Conservation (phyloP, 2,797 vertebrate species). For the Dicrostonyx torquatus region DNA sequence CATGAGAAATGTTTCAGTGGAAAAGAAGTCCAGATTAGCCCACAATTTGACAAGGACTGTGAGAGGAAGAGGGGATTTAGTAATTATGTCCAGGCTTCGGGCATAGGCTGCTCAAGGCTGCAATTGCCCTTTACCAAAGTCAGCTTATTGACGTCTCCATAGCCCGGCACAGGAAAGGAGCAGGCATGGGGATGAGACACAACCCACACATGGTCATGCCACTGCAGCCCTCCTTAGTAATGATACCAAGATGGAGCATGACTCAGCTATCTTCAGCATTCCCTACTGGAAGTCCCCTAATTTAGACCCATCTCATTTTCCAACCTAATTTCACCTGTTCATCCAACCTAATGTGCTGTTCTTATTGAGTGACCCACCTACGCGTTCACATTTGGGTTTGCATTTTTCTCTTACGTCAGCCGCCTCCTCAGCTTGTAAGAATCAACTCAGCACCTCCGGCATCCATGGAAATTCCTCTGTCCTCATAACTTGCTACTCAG, state of each 20-base stretch:
- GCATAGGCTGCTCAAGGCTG: background rate
- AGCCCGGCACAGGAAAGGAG: background rate
- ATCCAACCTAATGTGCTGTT: background rate
- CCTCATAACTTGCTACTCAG: background rate
- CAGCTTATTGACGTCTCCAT: background rate
- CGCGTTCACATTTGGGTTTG: background rate
- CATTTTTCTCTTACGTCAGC: background rate
- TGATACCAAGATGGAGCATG: background rate
- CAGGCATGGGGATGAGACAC: background rate
- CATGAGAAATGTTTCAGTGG: background rate
- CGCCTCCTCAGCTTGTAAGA: background rate
- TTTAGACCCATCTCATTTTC: background rate
- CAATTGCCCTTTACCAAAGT: background rate
- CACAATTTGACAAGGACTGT: background rate
- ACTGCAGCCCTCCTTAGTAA: background rate
- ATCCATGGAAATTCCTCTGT: background rate
- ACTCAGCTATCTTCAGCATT: background rate
- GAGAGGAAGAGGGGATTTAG: background rate
- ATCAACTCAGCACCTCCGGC: background rate
- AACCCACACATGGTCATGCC: background rate
- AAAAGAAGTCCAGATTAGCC: background rate
- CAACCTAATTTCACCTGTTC: background rate
- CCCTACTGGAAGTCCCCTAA: background rate
- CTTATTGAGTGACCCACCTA: background rate
- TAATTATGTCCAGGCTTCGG: background rate